Evolutionary conservation across 2,113 vertebrate species (phyloP), one percentile per base, ranked within the genome.

Genomic region (Dromas ardeola): DNA sequence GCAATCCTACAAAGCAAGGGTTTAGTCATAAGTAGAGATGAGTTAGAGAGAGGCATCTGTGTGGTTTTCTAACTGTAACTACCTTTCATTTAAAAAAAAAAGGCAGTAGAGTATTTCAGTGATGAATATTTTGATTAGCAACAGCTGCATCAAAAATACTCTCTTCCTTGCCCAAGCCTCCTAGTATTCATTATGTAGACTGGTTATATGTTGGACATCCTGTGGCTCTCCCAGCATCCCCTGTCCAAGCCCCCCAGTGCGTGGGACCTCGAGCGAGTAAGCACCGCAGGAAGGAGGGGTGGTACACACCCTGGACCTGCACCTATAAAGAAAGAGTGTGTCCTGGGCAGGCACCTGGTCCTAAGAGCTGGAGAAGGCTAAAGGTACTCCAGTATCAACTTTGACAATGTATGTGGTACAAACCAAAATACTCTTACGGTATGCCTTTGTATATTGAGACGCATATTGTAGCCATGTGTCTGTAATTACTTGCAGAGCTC

Each of bases 401-500:
- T 70, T 18, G 22, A 17, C 8, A 53, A 8, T 30, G 6, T 17
- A 7, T 11, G 10, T 29, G 34, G 23, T 36, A 22, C 13, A 42
- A 95, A 55, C 29, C 9, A 67, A 85, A 93, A 58, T 43, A 3
- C 7, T 49, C 15, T 15, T 58, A 11, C 10, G 13, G 30, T 72
- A 13, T 49, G 23, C 15, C n/a, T 59, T 53, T 13, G 25, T 93
- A 9, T 15, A 32, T 43, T 55, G 42, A 56, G 25, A n/a, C 14
- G 27, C 7, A 14, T 55, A 30, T 9, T 58, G 21, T 19, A 83
- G 34, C 34, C 32, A 2, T 50, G 15, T 38, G 55, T 81, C 30
- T 0, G 0, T 45, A 42, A 43, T 53, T 62, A 21, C 13, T 15
- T 5, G 8, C 34, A 36, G 20, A 58, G 22, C 7, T 72, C 30